Conservation (phyloP, 1,140 invertebrate species). For the Venturia canescens region DNA sequence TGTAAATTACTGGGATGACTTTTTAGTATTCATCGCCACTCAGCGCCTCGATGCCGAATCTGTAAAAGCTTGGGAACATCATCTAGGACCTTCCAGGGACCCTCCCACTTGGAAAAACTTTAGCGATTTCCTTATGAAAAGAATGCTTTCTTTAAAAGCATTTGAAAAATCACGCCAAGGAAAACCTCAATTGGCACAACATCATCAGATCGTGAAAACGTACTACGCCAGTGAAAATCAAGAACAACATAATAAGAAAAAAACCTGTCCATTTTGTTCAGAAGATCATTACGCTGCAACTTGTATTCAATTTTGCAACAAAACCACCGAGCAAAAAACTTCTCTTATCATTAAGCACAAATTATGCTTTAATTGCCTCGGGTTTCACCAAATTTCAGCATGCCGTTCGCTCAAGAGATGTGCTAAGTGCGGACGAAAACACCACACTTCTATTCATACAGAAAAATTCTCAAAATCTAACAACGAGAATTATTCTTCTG, state of each 20-base stretch:
- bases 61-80: conserved; percentile 47
- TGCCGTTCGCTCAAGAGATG: conserved; percentile 37
- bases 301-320: conserved; percentile 26
- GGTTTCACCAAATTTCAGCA: conserved; percentile 15
- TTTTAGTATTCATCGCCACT: conserved; percentile 33
- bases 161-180: conserved; percentile 35
- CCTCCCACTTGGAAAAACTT: conserved; percentile 40
- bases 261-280: background rate
- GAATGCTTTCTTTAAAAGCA: conserved; percentile 40
- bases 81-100: conserved; percentile 45
- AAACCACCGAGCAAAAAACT: background rate
- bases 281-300: background rate
- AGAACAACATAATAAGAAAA: background rate
- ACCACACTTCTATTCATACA: conserved; percentile 47
- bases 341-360: conserved; percentile 20
- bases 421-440: conserved; percentile 34
- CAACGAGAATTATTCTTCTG: background rate
- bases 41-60: conserved; percentile 50
- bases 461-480: background rate
- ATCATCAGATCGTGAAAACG: background rate
- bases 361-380: conserved; percentile 48
- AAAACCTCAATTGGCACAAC: background rate
- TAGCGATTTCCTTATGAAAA: conserved; percentile 31
- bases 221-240: background rate
- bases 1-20: conserved; percentile 49